These are phyloP conservation scores for Gnathonemus longibarbis DNA, from an alignment of 2,113 vertebrate genomes.

Conservation along the genomic window DNA sequence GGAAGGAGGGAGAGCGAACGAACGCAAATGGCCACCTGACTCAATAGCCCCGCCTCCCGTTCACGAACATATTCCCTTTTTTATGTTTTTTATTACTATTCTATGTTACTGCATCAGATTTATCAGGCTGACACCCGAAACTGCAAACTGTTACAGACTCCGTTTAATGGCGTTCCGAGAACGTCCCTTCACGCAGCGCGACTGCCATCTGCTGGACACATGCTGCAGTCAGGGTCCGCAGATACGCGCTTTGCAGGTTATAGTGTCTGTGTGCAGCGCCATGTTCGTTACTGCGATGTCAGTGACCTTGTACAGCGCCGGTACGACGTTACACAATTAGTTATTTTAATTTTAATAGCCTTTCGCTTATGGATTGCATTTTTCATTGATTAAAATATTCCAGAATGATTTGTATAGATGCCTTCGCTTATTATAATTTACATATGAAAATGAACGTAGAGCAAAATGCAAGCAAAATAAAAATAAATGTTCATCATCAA, in stretches of 20 bases:
- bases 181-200: background rate
- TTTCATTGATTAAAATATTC: background rate
- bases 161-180: background rate
- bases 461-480: background rate
- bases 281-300: background rate
- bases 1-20: background rate
- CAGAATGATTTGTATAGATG: background rate
- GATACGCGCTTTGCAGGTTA: background rate
- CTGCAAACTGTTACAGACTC: background rate
- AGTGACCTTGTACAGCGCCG: background rate
- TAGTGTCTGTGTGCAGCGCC: background rate
- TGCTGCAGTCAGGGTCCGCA: background rate
- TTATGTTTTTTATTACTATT: background rate
- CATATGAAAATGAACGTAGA: background rate
- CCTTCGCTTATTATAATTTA: background rate
- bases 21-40: background rate
- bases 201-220: background rate
- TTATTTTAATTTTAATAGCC: background rate
- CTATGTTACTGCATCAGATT: background rate
- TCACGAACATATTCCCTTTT: background rate
- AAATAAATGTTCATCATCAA: background rate
- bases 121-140: background rate
- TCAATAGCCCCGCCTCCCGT: background rate
- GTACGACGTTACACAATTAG: background rate
- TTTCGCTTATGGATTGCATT: background rate